These are phyloP conservation scores for Carcinoscorpius rotundicauda DNA, from an alignment of 1,140 invertebrate genomes.

Conservation along the genomic window DNA sequence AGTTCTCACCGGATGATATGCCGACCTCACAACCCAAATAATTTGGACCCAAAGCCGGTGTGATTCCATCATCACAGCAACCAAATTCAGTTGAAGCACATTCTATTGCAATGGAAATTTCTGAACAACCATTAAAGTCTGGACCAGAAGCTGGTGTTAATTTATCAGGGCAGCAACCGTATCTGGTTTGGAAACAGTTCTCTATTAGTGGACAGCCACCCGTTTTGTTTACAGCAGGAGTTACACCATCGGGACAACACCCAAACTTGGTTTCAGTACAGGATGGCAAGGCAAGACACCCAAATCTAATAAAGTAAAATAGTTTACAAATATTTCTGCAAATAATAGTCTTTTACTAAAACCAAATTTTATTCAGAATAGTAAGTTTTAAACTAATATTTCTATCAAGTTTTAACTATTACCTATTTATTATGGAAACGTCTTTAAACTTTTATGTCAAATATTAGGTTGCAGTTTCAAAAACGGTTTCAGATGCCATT, in stretches of 20 bases:
- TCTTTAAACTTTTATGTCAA: too few relatives aligned
- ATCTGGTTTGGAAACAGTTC: conserved; percentile 41
- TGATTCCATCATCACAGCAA: conserved; percentile 72
- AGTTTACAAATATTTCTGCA: too few relatives aligned
- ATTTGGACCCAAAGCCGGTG: conserved; percentile 46
- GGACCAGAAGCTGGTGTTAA: conserved; percentile 63
- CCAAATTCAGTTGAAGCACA: conserved; percentile 55
- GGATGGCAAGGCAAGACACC: conserved; percentile 28
- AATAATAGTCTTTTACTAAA: too few relatives aligned
- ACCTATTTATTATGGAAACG: too few relatives aligned
- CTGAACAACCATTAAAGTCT: conserved; percentile 59
- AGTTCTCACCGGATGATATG: conserved; percentile 40
- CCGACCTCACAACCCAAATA: conserved; percentile 60
- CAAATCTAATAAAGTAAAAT: too few relatives aligned
- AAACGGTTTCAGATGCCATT: too few relatives aligned
- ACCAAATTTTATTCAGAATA: too few relatives aligned
- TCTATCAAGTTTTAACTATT: too few relatives aligned
- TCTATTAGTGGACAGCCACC: conserved; percentile 39
- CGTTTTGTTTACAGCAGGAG: conserved; percentile 49
- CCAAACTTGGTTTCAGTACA: conserved; percentile 55
- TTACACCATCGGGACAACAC: conserved; percentile 34
- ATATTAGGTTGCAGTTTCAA: too few relatives aligned
- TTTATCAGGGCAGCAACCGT: conserved; percentile 80
- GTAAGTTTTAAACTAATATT: too few relatives aligned
- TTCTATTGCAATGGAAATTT: conserved; percentile 38